Evolutionary conservation across 2,888 invertebrate genomes (phyloP).

Genomic region (Thalpophila matura): DNA sequence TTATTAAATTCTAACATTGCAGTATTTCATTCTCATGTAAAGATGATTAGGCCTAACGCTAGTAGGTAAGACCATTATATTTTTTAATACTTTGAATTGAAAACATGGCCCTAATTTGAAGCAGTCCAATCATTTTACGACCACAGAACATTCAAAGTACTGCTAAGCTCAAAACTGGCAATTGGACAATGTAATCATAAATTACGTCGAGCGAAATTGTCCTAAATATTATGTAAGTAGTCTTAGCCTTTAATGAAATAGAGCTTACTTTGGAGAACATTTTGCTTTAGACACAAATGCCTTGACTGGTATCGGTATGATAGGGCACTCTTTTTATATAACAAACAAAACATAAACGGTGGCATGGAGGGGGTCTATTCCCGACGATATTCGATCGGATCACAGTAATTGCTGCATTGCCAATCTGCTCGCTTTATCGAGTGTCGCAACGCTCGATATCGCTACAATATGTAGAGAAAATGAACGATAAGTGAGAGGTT

Average conservation of each 20-base stretch:
- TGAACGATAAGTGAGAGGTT: conserved; percentile 80
- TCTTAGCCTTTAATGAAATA: conserved; percentile 63
- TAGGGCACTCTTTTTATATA: conserved; percentile 89
- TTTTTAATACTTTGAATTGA: neutral
- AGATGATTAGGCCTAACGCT: neutral
- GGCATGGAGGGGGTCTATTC: conserved; percentile 85
- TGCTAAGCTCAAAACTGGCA: conserved; percentile 47
- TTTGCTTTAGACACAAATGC: conserved; percentile 86
- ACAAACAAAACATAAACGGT: conserved; percentile 86
- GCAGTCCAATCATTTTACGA: conserved; percentile 7
- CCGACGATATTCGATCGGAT: conserved; percentile 88
- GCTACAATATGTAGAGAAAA: conserved; percentile 83
- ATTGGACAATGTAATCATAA: conserved; percentile 64
- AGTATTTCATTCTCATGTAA: neutral
- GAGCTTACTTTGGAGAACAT: conserved; percentile 89
- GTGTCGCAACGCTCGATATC: conserved; percentile 84
- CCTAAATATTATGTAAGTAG: conserved; percentile 71
- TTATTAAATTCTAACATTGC: neutral
- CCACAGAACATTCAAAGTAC: conserved; percentile 36
- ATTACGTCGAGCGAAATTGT: conserved; percentile 66
- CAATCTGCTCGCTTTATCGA: conserved; percentile 86
- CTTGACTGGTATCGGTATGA: conserved; percentile 85
- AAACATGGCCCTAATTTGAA: neutral
- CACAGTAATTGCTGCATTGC: conserved; percentile 87
- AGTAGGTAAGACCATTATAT: neutral